Conservation (phyloP, 2,797 vertebrate genomes). For the Corythornis leucogaster region DNA sequence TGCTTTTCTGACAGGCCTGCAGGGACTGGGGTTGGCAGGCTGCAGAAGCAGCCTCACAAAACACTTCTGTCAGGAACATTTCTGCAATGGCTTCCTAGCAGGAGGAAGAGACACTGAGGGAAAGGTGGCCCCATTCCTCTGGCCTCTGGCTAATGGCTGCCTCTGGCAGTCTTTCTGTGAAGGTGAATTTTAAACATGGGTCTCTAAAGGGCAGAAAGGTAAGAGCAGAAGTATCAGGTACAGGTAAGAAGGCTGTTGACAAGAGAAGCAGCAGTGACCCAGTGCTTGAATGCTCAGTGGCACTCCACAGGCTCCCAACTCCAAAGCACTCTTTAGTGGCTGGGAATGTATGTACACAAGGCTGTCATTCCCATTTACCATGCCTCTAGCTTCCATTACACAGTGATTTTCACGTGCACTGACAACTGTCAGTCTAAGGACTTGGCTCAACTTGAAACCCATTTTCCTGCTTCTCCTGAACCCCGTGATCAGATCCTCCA, state of each 20-base stretch:
- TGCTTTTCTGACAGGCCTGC: not conserved
- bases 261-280: not conserved
- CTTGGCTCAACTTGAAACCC: not conserved
- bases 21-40: fast-evolving
- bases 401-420: not conserved
- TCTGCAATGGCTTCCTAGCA: not conserved
- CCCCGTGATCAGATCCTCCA: not conserved
- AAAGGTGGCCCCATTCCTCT: not conserved
- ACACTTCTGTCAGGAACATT: not conserved
- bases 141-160: not conserved
- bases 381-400: not conserved
- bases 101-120: not conserved
- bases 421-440: not conserved
- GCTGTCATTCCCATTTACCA: not conserved
- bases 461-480: not conserved
- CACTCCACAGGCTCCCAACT: not conserved
- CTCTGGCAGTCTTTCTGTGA: not conserved
- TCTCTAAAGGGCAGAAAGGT: not conserved
- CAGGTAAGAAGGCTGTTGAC: not conserved
- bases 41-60: not conserved
- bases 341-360: not conserved
- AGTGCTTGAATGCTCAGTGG: not conserved
- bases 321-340: not conserved
- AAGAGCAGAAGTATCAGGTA: not conserved
- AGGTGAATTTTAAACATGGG: not conserved